Evolutionary conservation across 2,113 vertebrate genomes (phyloP).

Genomic region (Ovibos moschatus): DNA sequence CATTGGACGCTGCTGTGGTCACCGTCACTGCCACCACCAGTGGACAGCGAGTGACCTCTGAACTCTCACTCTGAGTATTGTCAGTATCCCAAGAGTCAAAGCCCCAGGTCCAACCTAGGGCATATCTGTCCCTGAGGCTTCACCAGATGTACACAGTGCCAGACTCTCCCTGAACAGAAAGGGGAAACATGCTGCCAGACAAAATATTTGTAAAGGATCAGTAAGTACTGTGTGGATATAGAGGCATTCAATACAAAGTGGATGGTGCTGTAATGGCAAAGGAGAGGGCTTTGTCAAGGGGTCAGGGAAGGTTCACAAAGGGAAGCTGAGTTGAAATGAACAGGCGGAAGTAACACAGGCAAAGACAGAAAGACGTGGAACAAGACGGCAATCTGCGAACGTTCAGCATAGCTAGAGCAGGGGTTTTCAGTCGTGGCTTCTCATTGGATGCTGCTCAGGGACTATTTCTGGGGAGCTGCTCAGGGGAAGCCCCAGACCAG

Average conservation of each 20-base stretch:
- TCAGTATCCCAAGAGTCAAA: neutral
- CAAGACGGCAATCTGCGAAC: neutral
- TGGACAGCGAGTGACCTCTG: neutral
- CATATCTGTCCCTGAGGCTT: neutral
- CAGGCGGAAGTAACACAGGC: neutral
- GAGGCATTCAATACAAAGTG: neutral
- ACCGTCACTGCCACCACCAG: too few species aligned
- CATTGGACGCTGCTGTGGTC: neutral
- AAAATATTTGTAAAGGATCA: neutral
- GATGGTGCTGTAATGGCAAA: neutral
- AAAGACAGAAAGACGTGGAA: neutral
- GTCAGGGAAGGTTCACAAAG: neutral
- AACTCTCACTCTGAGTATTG: neutral
- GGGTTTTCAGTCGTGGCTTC: neutral
- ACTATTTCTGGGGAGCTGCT: neutral
- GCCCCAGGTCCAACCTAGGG: neutral
- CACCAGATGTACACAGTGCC: neutral
- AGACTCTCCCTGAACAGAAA: neutral
- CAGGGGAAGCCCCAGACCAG: too few species aligned
- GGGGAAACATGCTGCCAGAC: too few species aligned
- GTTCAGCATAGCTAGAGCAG: accelerated
- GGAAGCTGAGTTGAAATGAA: neutral
- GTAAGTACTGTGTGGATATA: neutral
- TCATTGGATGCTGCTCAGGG: neutral
- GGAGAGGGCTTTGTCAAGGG: neutral